A percentile compares a stretch with the other conserved stretches of the same genome.
Conservation (phyloP, 2,797 vertebrate species). For the Cryptoprocta ferox region DNA sequence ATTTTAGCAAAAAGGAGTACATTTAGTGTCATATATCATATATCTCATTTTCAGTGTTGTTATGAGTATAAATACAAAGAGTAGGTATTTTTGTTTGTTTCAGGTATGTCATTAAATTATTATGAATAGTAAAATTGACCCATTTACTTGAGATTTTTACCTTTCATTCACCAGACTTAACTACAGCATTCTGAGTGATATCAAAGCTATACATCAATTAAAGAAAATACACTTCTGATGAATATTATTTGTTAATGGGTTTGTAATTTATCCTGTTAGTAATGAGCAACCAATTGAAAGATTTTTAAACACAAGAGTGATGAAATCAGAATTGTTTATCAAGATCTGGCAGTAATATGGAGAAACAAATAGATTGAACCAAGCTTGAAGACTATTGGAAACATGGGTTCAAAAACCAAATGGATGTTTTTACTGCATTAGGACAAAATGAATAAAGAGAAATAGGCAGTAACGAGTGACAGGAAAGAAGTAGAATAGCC, state of each 20-base stretch:
- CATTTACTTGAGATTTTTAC: neutral
- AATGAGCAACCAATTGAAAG: neutral
- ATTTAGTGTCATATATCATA: neutral
- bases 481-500: neutral
- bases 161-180: neutral
- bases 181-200: neutral
- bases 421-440: neutral
- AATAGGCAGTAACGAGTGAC: neutral
- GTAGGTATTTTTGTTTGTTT: neutral
- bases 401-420: neutral
- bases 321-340: neutral
- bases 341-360: neutral
- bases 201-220: neutral
- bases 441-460: neutral
- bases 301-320: neutral
- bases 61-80: neutral
- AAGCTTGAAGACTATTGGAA: neutral
- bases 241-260: neutral
- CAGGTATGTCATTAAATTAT: neutral
- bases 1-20: neutral
- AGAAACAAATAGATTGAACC: neutral
- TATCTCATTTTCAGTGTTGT: neutral
- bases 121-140: neutral
- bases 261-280: neutral
- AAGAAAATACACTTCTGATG: neutral